phyloP scores from a whole-genome alignment of 2,113 vertebrate genomes.

The Sceloporus undulatus region DNA sequence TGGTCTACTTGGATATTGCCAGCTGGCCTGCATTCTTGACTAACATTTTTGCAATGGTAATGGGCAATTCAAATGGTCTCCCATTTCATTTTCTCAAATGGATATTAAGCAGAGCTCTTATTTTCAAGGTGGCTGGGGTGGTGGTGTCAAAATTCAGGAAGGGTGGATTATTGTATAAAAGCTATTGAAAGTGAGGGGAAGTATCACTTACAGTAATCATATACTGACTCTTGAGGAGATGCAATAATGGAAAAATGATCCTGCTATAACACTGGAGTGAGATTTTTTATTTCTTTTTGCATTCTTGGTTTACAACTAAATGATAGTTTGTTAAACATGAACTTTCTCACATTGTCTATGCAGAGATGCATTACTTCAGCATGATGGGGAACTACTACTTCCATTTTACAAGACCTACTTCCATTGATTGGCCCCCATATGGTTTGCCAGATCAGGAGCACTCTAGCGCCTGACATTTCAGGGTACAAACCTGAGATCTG shows the following conservation, averaged over 20 bases:
- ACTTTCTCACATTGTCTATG: no score
- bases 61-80: not conserved
- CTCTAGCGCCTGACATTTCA: no score
- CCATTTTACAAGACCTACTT: no score
- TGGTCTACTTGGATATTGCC: not conserved
- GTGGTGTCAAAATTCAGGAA: not conserved
- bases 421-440: no score
- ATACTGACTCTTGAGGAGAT: not conserved
- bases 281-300: not conserved
- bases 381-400: no score
- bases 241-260: not conserved
- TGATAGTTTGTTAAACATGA: not conserved
- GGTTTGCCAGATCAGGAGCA: no score
- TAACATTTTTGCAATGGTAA: not conserved
- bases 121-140: not conserved
- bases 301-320: not conserved
- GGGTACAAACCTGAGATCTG: no score
- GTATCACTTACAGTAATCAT: not conserved
- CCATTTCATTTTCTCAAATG: not conserved
- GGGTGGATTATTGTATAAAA: not conserved
- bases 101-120: not conserved
- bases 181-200: slow-evolving; percentile 1
- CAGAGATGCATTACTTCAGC: not conserved
- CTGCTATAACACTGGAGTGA: not conserved
- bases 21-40: not conserved